These are phyloP conservation scores for Bilobella aurantiaca DNA, from an alignment of 1,140 invertebrate species.

Conservation along the genomic window DNA sequence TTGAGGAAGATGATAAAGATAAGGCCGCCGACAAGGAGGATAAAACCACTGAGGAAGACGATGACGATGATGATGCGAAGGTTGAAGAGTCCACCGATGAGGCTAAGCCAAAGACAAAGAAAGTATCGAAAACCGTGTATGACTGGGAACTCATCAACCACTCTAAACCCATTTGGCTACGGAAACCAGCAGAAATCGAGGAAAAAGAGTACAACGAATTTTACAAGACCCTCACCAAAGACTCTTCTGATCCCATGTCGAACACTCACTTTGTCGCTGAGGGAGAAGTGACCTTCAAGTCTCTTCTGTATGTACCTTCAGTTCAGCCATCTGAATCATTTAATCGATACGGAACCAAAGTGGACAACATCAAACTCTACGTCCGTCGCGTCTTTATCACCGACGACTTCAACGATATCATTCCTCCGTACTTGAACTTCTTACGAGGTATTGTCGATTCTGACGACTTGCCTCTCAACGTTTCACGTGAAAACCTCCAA, in stretches of 20 bases:
- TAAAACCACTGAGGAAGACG: conserved; percentile 50
- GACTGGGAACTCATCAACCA: conserved; percentile 97
- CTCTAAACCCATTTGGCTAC: conserved; percentile 93
- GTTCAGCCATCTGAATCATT: conserved; percentile 83
- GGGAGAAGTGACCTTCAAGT: conserved; percentile 97
- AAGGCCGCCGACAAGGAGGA: conserved; percentile 47
- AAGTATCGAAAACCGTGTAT: conserved; percentile 91
- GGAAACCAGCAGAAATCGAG: conserved; percentile 73
- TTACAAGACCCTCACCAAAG: conserved; percentile 88
- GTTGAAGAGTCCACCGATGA: conserved; percentile 61
- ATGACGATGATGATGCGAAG: conserved; percentile 50
- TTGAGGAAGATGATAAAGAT: conserved; percentile 51
- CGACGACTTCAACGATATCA: conserved; percentile 98
- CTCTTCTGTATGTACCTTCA: conserved; percentile 83
- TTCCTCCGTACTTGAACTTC: conserved; percentile 95
- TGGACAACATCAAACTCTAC: conserved; percentile 92
- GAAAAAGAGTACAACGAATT: conserved; percentile 88
- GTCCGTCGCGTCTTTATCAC: conserved; percentile 97
- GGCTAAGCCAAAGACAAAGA: conserved; percentile 77
- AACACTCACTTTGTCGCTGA: conserved; percentile 96
- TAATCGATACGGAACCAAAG: conserved; percentile 86
- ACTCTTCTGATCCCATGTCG: conserved; percentile 70
- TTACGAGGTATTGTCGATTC: conserved; percentile 94
- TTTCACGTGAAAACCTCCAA: conserved; percentile 94
- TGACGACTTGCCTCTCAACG: conserved; percentile 97